Conservation (phyloP, 2,113 vertebrate genomes). For the Regulus satrapa region DNA sequence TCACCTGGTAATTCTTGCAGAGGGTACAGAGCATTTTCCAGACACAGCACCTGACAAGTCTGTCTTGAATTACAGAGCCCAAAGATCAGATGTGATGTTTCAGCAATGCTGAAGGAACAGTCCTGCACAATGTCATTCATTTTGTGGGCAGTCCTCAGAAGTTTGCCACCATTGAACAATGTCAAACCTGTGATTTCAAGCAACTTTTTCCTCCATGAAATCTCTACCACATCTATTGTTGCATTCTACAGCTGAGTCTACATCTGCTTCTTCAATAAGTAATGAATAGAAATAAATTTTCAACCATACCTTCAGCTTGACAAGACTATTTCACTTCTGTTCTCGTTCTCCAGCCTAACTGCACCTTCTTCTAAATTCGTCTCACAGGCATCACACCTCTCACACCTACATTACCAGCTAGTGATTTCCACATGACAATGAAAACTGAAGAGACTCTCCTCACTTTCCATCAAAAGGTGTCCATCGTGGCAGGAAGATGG, state of each 20-base stretch:
- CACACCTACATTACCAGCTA: not conserved
- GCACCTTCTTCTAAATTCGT: not conserved
- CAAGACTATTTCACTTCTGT: not conserved
- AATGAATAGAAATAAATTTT: not conserved
- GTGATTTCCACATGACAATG: not conserved
- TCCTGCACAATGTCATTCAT: not conserved
- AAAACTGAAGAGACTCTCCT: not conserved
- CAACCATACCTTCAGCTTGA: not conserved
- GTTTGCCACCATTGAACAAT: not conserved
- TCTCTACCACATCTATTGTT: not conserved
- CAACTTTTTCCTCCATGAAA: not conserved
- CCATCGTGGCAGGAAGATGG: fast-evolving
- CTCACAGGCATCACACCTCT: not conserved
- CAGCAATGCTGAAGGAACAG: not conserved
- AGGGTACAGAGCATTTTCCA: not conserved
- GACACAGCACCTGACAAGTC: not conserved
- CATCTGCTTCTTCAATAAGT: not conserved
- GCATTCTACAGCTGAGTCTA: not conserved
- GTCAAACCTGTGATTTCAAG: not conserved
- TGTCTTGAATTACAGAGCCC: not conserved
- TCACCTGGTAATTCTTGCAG: not conserved
- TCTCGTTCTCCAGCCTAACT: not conserved
- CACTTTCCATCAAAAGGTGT: not conserved
- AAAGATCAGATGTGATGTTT: not conserved
- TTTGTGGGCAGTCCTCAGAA: not conserved